Base-by-base conservation (phyloP, 2,797 vertebrate species). In the Sebastiscus albofasciatus region DNA sequence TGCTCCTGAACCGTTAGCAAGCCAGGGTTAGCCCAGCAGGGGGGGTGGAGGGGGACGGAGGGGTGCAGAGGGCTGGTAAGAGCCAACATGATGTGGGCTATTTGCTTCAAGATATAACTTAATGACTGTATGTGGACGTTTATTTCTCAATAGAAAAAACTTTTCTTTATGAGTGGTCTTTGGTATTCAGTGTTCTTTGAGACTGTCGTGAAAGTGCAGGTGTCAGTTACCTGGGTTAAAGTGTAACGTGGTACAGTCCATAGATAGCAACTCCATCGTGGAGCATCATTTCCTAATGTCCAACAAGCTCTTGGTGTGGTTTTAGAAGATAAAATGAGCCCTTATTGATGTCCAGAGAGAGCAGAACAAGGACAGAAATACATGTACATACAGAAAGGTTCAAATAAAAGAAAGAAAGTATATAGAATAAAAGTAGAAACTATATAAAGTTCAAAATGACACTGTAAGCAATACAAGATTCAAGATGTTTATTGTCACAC, bases 231-330 rank as follows among this genome's bases (percentile, higher is more conserved):
- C 86, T 76, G 4, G 1, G 5, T 64, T 13, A 20, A 11, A 68
- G 46, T 26, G 56, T 10, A 20, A 70, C 6, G 26, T 92, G 90
- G 90, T 87, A 85, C 68, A 66, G 74, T 88, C 90, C 90, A 27
- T 0, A 52, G 61, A 75, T 1, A 72, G 33, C 59, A 3, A 26
- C 5, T 9, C 20, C 27, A 9, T 39, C 31, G 67, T 11, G 3
- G 36, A 34, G 11, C 49, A 20, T 67, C 5, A 18, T 27, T 29
- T 54, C 26, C n/a, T 33, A 12, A 64, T 81, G 27, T 75, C 31
- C 8, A 0, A 27, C 33, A 49, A 49, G 42, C 52, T 58, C 27
- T 34, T 42, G 1, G 34, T 59, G 13, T 36, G 8, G 8, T 54
- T 27, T 67, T 12, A 67, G 7, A 24, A 64, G 13, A 64, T 42